Evolutionary conservation across 2,113 vertebrate species (phyloP), one percentile per base, ranked within the genome.

Genomic region (Lampris megalopsis): DNA sequence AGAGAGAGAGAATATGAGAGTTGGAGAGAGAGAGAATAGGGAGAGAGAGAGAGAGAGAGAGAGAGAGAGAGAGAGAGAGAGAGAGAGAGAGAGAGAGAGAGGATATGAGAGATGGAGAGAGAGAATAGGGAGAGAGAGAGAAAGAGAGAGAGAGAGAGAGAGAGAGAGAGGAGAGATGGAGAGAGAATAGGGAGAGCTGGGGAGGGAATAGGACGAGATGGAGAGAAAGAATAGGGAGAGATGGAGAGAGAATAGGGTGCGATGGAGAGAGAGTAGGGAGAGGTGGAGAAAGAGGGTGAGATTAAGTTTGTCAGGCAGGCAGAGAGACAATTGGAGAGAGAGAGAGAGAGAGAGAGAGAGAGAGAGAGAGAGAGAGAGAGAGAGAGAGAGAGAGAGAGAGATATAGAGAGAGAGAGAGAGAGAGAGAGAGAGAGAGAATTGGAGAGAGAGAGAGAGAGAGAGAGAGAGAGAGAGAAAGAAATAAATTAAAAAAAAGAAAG

Each of bases 121-220:
- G 10, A 4, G 36, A 35, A 2, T 54, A 43, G 5, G 56, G 24
- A 24, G 24, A 24, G 24, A n/a, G n/a, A 48, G 9, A 42, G 64
- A 70, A 65, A 37, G 57, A 43, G 59, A 75, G 68, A 63, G 50
- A 52, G 50, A 52, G 50, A 52, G 13, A 52, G 9, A 13, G 63
- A 71, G 42, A 38, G n/a, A 59, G 65, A 49, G 43, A 67, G 9
- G 3, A 8, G 50, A 53, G 9, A 13, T 53, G 10, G 10, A 53
- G 50, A 13, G 10, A 4, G 36, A 35, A 2, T 54, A 43, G 5
- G 56, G 24, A 24, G 24, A 24, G 24, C 24, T 24, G 24, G 24
- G 24, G 24, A 24, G 24, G 24, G 24, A 58, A 58, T n/a, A 0
- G 13, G 72, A 62, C 7, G 3, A 11, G 50, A 53, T n/a, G 48